Evolutionary conservation across 2,797 vertebrate genomes (phyloP).

Genomic region (Anomalospiza imberbis): DNA sequence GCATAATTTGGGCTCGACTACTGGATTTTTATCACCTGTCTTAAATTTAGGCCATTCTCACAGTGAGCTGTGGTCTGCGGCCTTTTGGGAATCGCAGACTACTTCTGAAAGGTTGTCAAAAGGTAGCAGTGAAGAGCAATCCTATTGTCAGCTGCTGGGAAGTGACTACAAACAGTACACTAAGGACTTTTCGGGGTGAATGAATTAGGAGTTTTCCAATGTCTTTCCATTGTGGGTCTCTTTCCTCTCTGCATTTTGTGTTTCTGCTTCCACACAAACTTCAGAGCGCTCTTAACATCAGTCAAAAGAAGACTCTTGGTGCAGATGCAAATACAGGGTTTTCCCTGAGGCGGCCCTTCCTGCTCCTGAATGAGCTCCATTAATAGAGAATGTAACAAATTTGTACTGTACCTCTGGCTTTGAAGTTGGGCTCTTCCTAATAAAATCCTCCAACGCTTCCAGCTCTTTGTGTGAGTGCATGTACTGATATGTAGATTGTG

Average conservation of each 20-base stretch:
- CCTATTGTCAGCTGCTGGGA: background rate
- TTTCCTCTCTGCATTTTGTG: accelerated
- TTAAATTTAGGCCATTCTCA: background rate
- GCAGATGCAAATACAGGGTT: slow-evolving; percentile 10
- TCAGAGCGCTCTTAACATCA: background rate
- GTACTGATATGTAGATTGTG: slow-evolving; percentile 56
- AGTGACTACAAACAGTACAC: background rate
- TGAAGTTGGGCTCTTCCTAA: slow-evolving; percentile 50
- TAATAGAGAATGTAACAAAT: slow-evolving; percentile 49
- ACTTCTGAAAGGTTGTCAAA: background rate
- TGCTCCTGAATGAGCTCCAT: slow-evolving; percentile 27
- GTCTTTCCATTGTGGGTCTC: background rate
- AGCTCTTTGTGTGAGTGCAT: slow-evolving; percentile 35
- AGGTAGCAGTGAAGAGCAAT: background rate
- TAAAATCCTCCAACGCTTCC: slow-evolving; percentile 50
- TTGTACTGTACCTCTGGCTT: slow-evolving; percentile 48
- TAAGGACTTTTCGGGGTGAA: background rate
- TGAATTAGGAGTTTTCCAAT: background rate
- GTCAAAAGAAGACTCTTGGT: background rate
- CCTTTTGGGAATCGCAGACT: background rate
- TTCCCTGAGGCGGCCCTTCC: slow-evolving; percentile 30
- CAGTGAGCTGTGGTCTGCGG: background rate
- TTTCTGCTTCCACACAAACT: background rate
- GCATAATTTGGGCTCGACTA: background rate
- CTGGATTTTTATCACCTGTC: background rate